Percentiles rank a stretch among this genome's conserved stretches.
phyloP scores from a whole-genome alignment of 2,888 invertebrate genomes.

The Drosophila flavopinicola region DNA sequence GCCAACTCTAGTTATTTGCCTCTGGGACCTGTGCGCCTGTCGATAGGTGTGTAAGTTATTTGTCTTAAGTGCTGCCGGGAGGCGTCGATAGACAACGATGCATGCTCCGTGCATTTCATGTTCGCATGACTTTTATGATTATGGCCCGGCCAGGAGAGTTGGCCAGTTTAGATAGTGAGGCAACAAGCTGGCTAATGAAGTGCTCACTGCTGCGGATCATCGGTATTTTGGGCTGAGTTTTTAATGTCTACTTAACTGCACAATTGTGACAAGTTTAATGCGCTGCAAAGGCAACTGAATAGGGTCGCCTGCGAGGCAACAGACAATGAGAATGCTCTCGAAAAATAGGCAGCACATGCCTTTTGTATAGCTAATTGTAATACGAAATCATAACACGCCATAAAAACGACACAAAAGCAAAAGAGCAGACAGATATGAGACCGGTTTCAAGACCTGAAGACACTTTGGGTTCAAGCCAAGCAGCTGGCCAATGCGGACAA shows the following conservation, averaged over 20 bases:
- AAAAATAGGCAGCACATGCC: constrained; percentile 60
- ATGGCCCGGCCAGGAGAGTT: constrained; percentile 21
- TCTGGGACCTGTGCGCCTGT: constrained; percentile 35
- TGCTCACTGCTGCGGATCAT: constrained; percentile 40
- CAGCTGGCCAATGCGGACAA: constrained; percentile 73
- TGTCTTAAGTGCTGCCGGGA: constrained; percentile 72
- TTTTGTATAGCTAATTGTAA: constrained; percentile 77
- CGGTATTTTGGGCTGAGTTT: constrained; percentile 25
- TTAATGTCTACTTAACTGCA: constrained; percentile 64
- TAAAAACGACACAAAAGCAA: constrained; percentile 67
- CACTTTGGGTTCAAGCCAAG: constrained; percentile 32
- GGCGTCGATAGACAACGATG: constrained; percentile 41
- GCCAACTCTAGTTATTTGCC: constrained; percentile 10
- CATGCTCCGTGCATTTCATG: constrained; percentile 31
- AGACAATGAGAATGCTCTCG: constrained; percentile 18
- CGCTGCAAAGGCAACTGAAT: constrained; percentile 50
- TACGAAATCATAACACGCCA: constrained; percentile 77
- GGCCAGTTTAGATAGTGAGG: neutral
- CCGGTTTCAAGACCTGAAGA: constrained; percentile 62
- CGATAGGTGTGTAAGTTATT: constrained; percentile 77
- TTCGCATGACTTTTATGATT: constrained; percentile 51
- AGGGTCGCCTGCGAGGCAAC: constrained; percentile 30
- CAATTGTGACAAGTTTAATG: constrained; percentile 73
- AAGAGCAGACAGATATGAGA: constrained; percentile 41
- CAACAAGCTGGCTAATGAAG: constrained; percentile 59